Base-by-base conservation (phyloP, 2,888 invertebrate genomes). In the Zaprionus bogoriensis region DNA sequence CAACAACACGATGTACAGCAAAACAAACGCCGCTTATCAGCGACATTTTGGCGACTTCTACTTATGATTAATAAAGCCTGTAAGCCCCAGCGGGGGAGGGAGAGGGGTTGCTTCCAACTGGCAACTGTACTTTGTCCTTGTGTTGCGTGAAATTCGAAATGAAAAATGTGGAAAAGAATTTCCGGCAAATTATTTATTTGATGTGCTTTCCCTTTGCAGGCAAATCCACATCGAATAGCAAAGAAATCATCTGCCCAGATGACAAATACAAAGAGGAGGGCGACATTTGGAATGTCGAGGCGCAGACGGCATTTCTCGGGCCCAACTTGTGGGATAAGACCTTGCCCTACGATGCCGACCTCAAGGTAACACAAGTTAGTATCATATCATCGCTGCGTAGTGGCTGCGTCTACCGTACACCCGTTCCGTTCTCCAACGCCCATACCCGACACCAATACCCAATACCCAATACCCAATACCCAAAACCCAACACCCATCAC, bases 271-370 rank as follows among this genome's bases (percentile, higher is more conserved):
- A 96, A 91, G 96, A 96, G 91, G 96, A 96, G 91, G 95, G 93
- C 87, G 96, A 96, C 92, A 93, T 96, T 78, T 96, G 97, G 96
- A 94, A 94, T 89, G 95, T 95, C 89, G 97, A 97, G 93, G 97
- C 96, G 90, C 97, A 97, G 92, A 96, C 98, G 79, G 98, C 98
- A 91, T 98, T 98, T 93, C 94, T 98, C 88, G 98, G 98, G 72
- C 98, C 98, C 75, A 98, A 96, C 92, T 93, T 98, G 72, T 98
- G 98, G 98, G 98, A 98, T 92, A 97, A 97, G 92, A 96, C 97
- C 86, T 93, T 95, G 89, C 95, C 96, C 88, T 97, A 97, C 91
- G 97, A 97, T 92, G 95, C 96, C 91, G 97, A 98, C 94, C 96
- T 98, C 93, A 98, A 98, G 95, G 97, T 97, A 95, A 93, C 93